Percentiles rank a stretch among this genome's conserved stretches.
These are phyloP conservation scores for Helicoverpa zea DNA, from an alignment of 1,140 invertebrate genomes.

Conservation along the genomic window DNA sequence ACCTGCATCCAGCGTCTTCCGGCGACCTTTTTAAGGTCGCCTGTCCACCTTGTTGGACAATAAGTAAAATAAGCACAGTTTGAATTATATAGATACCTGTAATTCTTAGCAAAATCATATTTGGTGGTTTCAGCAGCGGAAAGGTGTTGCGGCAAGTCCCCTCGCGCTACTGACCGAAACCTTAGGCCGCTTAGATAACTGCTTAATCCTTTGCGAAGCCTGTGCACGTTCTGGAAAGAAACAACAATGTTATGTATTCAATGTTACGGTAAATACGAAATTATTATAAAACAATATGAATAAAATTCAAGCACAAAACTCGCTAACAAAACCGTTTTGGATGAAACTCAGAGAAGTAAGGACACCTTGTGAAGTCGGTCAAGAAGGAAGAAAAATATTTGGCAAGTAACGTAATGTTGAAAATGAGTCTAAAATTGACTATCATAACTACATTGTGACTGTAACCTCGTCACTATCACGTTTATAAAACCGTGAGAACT, in stretches of 20 bases:
- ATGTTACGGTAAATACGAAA: not conserved
- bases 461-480: no score
- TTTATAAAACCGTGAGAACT: conserved; percentile 16
- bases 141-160: conserved; percentile 63
- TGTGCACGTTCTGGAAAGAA: conserved; percentile 60
- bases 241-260: not conserved
- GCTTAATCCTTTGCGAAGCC: conserved; percentile 67
- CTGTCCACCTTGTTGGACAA: no score
- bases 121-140: conserved; percentile 73
- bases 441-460: not conserved
- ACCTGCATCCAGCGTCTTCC: no score
- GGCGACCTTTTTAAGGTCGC: no score
- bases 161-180: conserved; percentile 57
- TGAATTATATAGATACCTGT: conserved; percentile 64
- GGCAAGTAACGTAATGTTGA: no score
- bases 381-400: no score
- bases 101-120: conserved; percentile 80
- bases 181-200: conserved; percentile 70
- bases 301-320: no score
- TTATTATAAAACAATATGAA: not conserved
- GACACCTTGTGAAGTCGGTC: no score
- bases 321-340: no score
- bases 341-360: no score
- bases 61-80: no score
- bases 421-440: no score